phyloP scores from a whole-genome alignment of 2,888 invertebrate species.

The Crematogaster levior region DNA sequence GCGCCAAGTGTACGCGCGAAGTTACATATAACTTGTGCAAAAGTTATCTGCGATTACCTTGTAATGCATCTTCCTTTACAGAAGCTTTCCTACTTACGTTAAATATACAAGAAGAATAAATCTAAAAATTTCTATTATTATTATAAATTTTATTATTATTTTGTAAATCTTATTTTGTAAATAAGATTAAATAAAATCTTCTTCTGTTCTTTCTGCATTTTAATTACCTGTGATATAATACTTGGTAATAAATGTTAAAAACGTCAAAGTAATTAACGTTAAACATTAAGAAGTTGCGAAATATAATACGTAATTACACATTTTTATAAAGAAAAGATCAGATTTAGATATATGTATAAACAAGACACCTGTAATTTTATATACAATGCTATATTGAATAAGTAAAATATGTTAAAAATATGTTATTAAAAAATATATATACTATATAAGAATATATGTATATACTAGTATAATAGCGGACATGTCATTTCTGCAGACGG shows the following conservation, averaged over 20 bases:
- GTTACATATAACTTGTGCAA: slow-evolving; percentile 21
- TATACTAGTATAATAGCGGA: not conserved
- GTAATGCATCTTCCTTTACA: not conserved
- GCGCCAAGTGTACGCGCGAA: too few species aligned
- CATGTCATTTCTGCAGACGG: not conserved
- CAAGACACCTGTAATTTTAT: not conserved
- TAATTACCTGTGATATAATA: not conserved
- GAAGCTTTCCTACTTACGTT: not conserved
- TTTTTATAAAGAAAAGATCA: not conserved
- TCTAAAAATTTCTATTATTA: not conserved
- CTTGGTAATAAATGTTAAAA: too few species aligned
- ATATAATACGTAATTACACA: not conserved
- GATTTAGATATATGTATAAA: not conserved
- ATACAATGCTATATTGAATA: not conserved
- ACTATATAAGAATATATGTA: too few species aligned
- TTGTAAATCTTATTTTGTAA: not conserved
- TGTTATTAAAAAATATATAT: not conserved
- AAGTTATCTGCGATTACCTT: slow-evolving; percentile 23
- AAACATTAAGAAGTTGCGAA: not conserved
- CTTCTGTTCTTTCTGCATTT: not conserved
- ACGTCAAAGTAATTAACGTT: not conserved
- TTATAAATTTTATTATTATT: not conserved
- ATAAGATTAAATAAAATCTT: not conserved
- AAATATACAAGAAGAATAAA: not conserved
- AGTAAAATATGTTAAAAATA: not conserved